Conservation (phyloP, 2,888 invertebrate species). For the Microctonus aethiopoides region DNA sequence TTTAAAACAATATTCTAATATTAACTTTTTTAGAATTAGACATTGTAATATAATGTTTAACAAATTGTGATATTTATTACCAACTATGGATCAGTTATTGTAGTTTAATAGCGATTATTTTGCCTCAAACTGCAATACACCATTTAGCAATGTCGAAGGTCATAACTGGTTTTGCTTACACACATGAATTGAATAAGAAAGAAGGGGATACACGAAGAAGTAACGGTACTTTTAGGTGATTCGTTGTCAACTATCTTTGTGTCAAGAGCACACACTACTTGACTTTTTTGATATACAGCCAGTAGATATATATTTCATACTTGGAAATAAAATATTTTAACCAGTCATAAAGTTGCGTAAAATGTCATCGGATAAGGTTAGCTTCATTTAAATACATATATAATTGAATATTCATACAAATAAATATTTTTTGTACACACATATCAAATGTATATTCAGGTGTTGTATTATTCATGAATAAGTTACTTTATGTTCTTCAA, state of each 20-base stretch:
- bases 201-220: constrained; percentile 10
- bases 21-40: neutral
- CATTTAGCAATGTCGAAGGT: constrained; percentile 4
- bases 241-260: neutral
- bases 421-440: neutral
- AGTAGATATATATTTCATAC: neutral
- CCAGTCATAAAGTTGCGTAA: neutral
- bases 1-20: neutral
- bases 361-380: neutral
- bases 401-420: neutral
- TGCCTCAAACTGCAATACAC: neutral
- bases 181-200: constrained; percentile 36
- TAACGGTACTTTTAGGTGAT: constrained; percentile 51
- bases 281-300: neutral
- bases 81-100: neutral
- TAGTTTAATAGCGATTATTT: neutral
- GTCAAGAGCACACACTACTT: neutral
- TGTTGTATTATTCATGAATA: neutral
- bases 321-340: neutral
- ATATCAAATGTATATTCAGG: neutral
- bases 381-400: neutral
- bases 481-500: neutral
- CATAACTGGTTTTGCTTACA: constrained; percentile 34
- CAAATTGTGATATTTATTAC: neutral
- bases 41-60: neutral